Evolutionary conservation across 2,113 vertebrate species (phyloP).

Genomic region (Anas platyrhynchos): DNA sequence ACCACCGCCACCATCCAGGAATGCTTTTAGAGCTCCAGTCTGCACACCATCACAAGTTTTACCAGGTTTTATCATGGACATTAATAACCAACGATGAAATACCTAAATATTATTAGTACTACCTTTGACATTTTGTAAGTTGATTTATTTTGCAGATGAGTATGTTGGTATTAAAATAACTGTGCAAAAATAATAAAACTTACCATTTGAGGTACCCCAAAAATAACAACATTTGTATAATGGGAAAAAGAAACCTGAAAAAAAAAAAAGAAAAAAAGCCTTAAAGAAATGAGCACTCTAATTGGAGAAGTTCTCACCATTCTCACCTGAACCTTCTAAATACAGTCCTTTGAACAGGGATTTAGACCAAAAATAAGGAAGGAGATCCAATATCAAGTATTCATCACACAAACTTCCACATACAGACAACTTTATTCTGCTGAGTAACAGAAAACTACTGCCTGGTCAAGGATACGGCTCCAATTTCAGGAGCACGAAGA

Average conservation of each 20-base stretch:
- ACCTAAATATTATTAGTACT: background rate
- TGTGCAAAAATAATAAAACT: conserved; percentile 50
- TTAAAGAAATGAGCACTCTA: background rate
- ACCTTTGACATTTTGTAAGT: background rate
- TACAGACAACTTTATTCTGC: background rate
- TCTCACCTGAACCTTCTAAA: background rate
- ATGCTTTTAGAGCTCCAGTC: background rate
- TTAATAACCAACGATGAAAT: background rate
- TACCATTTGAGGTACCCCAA: conserved; percentile 98
- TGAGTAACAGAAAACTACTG: background rate
- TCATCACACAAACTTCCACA: background rate
- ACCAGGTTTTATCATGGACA: background rate
- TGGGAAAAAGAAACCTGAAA: conserved; percentile 89
- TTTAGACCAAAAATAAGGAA: background rate
- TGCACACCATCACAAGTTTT: background rate
- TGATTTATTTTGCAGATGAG: background rate
- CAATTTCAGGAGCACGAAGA: background rate
- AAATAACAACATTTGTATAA: conserved; percentile 91
- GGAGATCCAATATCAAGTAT: background rate
- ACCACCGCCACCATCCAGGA: background rate
- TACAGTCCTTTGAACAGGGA: background rate
- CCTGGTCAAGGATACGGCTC: background rate
- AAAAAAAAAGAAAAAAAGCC: conserved; percentile 7
- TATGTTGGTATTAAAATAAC: background rate
- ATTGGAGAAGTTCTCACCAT: background rate